Evolutionary conservation across 2,113 vertebrate genomes (phyloP).

Genomic region (Ammodytes marinus): DNA sequence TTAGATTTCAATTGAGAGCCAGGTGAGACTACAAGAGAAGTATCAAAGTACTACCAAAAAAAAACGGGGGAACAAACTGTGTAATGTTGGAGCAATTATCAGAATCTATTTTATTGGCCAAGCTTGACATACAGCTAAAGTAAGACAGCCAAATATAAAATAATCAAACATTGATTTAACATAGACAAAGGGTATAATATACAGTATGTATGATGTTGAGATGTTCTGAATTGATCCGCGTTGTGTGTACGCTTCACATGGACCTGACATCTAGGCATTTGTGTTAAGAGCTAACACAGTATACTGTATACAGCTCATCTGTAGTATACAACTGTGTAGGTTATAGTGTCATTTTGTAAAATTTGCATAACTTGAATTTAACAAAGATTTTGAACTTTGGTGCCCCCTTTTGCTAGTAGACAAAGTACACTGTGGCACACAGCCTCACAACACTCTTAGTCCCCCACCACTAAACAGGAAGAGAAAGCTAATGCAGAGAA

Average conservation of each 20-base stretch:
- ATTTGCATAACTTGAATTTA: background rate
- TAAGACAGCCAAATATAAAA: too few species aligned
- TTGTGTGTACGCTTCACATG: too few species aligned
- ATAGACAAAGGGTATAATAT: too few species aligned
- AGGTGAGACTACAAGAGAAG: background rate
- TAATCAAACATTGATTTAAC: too few species aligned
- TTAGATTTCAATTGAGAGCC: background rate
- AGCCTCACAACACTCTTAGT: background rate
- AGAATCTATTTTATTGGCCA: background rate
- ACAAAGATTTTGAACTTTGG: background rate
- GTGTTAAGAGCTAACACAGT: too few species aligned
- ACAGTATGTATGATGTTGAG: too few species aligned
- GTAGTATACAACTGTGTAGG: background rate
- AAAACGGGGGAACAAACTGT: background rate
- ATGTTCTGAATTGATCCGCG: too few species aligned
- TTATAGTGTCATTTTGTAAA: background rate
- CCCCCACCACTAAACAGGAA: too few species aligned
- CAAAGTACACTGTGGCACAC: background rate
- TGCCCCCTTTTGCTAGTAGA: background rate
- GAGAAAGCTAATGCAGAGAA: constrained; percentile 1
- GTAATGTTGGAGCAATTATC: background rate
- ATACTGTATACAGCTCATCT: background rate
- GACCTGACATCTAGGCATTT: too few species aligned
- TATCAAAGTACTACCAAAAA: background rate
- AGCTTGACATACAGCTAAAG: background rate